Conservation (phyloP, 2,888 invertebrate genomes). For the Drosophila nigricruria region DNA sequence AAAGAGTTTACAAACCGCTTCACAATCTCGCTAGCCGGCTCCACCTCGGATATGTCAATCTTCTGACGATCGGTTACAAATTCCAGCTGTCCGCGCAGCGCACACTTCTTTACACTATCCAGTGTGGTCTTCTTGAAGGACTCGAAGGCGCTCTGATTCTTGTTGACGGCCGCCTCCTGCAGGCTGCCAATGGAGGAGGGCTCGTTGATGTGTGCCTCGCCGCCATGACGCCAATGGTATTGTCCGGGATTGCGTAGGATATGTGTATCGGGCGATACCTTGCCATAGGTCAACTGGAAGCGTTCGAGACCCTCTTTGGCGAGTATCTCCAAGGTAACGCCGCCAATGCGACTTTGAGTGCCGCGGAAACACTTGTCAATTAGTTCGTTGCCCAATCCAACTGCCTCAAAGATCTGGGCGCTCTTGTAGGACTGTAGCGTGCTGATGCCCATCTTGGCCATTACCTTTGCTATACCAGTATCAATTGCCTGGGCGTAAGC, state of each 20-base stretch:
- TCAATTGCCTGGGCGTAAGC: conserved; percentile 97
- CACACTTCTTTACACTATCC: conserved; percentile 93
- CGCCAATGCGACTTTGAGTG: conserved; percentile 91
- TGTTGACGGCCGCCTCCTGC: conserved; percentile 94
- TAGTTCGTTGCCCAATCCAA: conserved; percentile 96
- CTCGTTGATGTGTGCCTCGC: conserved; percentile 99
- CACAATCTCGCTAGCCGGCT: conserved; percentile 97
- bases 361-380: conserved; percentile 96
- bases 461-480: conserved; percentile 95
- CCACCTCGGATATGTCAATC: conserved; percentile 94
- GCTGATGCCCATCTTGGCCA: conserved; percentile 99
- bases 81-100: conserved; percentile 96
- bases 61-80: conserved; percentile 91
- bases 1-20: conserved; percentile 90
- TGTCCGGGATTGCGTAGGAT: conserved; percentile 94
- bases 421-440: conserved; percentile 99
- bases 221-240: conserved; percentile 98
- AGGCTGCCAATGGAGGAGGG: conserved; percentile 91
- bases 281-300: conserved; percentile 90
- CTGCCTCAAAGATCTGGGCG: conserved; percentile 99
- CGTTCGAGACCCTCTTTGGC: conserved; percentile 94
- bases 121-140: conserved; percentile 94
- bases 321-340: conserved; percentile 95
- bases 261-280: conserved; percentile 88
- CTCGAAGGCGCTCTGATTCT: conserved; percentile 93